These are phyloP conservation scores for Catalaphyllia jardinei DNA, from an alignment of 64 coral and sea anemone species.

Conservation along the genomic window DNA sequence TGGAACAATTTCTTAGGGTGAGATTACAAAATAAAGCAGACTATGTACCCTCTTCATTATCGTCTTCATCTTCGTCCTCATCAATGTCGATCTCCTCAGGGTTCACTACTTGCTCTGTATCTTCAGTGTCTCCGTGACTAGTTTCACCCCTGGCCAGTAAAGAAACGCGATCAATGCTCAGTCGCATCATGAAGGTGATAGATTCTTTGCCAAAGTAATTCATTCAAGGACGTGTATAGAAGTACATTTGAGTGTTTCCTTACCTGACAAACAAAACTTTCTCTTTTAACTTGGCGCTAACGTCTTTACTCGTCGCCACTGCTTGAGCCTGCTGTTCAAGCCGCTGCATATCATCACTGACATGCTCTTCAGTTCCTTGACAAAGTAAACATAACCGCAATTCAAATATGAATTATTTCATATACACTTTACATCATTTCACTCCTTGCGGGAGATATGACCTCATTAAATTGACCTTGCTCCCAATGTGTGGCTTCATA, in stretches of 20 bases:
- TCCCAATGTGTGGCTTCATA: too few relatives aligned
- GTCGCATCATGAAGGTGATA: too few relatives aligned
- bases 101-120: constrained; percentile 63
- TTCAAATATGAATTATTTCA: too few relatives aligned
- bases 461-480: too few relatives aligned
- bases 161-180: background rate
- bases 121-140: constrained; percentile 37
- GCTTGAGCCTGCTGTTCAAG: constrained; percentile 83
- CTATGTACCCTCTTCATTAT: constrained; percentile 38
- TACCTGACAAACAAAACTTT: constrained; percentile 97
- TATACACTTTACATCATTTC: too few relatives aligned
- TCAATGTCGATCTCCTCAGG: constrained; percentile 98
- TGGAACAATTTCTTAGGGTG: too few relatives aligned
- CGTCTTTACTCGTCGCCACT: constrained; percentile 71
- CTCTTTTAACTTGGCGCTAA: constrained; percentile 57
- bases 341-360: constrained; percentile 82
- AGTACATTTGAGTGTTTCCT: background rate
- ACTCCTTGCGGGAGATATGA: too few relatives aligned
- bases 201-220: too few relatives aligned
- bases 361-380: constrained; percentile 30
- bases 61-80: constrained; percentile 93
- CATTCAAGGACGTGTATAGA: too few relatives aligned
- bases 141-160: constrained; percentile 71
- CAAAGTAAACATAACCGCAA: too few relatives aligned
- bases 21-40: background rate